Evolutionary conservation across 2,797 vertebrate genomes (phyloP), one percentile per base, ranked within the genome.

Genomic region (Ataeniobius toweri): DNA sequence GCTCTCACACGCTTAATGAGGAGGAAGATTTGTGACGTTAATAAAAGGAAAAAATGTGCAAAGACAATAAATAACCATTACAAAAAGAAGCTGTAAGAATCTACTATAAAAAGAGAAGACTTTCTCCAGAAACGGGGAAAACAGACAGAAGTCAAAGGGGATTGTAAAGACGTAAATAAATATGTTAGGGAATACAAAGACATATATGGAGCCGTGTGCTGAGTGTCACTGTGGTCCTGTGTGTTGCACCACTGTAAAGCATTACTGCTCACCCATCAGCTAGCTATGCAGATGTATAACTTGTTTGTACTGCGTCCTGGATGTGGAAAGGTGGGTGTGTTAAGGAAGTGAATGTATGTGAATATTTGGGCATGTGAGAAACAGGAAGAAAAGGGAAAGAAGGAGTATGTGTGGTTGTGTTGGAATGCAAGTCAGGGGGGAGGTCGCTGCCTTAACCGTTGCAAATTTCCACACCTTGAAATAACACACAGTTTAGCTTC

Each of bases 401-500:
- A 86, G 81, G 78, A 87, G 87, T 86, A 79, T 86, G 81, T 92
- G 91, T 81, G 93, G 86, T 89, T 88, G 72, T 81, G 84, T 68
- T 89, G 89, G 92, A 91, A 93, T 93, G 92, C 3, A 73, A 74
- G 84, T 72, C 73, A 85, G 75, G 80, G 89, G 88, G 89, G 88
- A 82, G 85, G 89, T 83, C 46, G 61, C 76, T 48, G 76, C 79
- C 89, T 85, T 86, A 83, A 93, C 93, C 86, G 89, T 94, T 94
- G 87, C 86, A 80, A 93, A 93, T 93, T 92, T 91, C 89, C 91
- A 94, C 92, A 93, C 91, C 86, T 88, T 92, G 85, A 83, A 93
- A 91, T 87, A 94, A 94, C 93, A 92, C 85, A 85, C 85, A 84
- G 76, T 87, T 91, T 72, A 84, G 81, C 67, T 77, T 70, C 61